Evolutionary conservation across 2,888 invertebrate species (phyloP).

Genomic region (Caenorhabditis sp.): DNA sequence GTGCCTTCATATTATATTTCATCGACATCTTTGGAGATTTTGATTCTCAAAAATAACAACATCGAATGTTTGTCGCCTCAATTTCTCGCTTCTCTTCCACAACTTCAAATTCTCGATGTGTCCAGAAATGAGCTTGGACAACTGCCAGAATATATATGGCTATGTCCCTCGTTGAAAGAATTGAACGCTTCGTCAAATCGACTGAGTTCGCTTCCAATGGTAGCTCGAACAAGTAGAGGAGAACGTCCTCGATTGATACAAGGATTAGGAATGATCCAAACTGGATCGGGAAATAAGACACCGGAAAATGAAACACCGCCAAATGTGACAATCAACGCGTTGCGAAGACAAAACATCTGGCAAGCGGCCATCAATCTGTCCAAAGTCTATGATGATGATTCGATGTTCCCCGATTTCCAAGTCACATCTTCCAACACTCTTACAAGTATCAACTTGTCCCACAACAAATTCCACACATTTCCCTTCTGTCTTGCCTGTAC

Average conservation of each 20-base stretch:
- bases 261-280: neutral
- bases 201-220: constrained; percentile 47
- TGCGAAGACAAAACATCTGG: constrained; percentile 47
- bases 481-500: constrained; percentile 89
- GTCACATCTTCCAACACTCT: constrained; percentile 72
- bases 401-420: constrained; percentile 72
- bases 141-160: constrained; percentile 86
- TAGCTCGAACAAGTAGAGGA: constrained; percentile 25
- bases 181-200: constrained; percentile 47
- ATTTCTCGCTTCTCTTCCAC: constrained; percentile 49
- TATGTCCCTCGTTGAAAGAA: constrained; percentile 80
- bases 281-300: constrained; percentile 17
- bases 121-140: constrained; percentile 89
- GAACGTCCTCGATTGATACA: constrained; percentile 22
- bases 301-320: constrained; percentile 26
- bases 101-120: constrained; percentile 78
- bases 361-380: constrained; percentile 47
- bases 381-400: constrained; percentile 52
- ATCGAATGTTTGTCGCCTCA: constrained; percentile 78
- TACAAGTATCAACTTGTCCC: constrained; percentile 83
- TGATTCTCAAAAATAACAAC: constrained; percentile 88
- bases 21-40: constrained; percentile 74
- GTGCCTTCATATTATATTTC: constrained; percentile 52
- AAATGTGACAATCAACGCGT: constrained; percentile 34
- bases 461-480: constrained; percentile 86